phyloP scores from a whole-genome alignment of 1,140 invertebrate genomes.

The Chelonus insularis region DNA sequence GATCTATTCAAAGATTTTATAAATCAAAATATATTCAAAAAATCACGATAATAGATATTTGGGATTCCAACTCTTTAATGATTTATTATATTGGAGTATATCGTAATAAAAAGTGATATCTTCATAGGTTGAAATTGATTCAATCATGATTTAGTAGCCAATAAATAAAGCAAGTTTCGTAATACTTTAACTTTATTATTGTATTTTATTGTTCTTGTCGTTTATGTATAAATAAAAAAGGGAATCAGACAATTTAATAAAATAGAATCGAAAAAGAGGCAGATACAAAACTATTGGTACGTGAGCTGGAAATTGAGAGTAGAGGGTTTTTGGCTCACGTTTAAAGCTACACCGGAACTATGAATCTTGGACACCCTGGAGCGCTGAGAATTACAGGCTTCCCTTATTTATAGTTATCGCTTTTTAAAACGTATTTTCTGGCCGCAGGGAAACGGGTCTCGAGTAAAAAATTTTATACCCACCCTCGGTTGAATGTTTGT shows the following conservation, averaged over 20 bases:
- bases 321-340: slow-evolving; percentile 6
- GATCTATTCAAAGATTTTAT: too few relatives aligned
- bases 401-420: slow-evolving; percentile 43
- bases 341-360: slow-evolving; percentile 15
- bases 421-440: slow-evolving; percentile 40
- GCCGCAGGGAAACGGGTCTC: slow-evolving; percentile 21
- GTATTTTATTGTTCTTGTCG: neutral
- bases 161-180: too few relatives aligned
- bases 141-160: too few relatives aligned
- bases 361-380: slow-evolving; percentile 28
- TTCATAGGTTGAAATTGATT: too few relatives aligned
- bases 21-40: too few relatives aligned
- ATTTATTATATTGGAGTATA: too few relatives aligned
- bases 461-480: slow-evolving; percentile 35
- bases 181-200: too few relatives aligned
- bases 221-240: neutral
- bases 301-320: neutral
- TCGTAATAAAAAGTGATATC: too few relatives aligned
- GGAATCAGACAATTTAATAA: neutral
- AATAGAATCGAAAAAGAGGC: neutral
- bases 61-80: too few relatives aligned
- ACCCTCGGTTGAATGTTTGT: neutral
- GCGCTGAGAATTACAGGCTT: slow-evolving; percentile 33
- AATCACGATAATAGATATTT: too few relatives aligned
- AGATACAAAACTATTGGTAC: slow-evolving; percentile 12